These are phyloP conservation scores for Poecilia velifera DNA, from an alignment of 2,797 vertebrate genomes.

Conservation along the genomic window DNA sequence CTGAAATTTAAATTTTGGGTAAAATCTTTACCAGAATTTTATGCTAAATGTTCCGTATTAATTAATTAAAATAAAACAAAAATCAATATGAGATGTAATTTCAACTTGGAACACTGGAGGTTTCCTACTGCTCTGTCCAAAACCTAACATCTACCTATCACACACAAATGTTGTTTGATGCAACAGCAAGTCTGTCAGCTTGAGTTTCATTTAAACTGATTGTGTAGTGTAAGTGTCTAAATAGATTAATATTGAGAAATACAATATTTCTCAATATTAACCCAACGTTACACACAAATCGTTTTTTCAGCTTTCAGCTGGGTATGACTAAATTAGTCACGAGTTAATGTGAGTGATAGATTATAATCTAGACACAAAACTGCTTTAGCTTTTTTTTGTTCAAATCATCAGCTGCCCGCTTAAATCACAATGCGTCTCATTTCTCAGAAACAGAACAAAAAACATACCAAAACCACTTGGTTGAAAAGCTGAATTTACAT, in stretches of 20 bases:
- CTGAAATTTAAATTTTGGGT: background rate
- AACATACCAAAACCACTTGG: conserved; percentile 80
- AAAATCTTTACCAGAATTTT: background rate
- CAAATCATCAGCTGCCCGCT: conserved; percentile 87
- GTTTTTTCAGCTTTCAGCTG: background rate
- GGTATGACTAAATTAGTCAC: background rate
- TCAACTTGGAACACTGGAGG: background rate
- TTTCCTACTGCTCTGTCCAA: background rate
- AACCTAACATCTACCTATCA: background rate
- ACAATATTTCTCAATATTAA: background rate
- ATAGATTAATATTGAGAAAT: background rate
- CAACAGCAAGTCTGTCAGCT: too few species aligned
- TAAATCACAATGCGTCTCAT: conserved; percentile 87
- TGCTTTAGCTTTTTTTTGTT: conserved; percentile 75
- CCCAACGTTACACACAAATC: background rate
- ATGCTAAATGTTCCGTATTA: background rate
- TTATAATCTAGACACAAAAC: conserved; percentile 52
- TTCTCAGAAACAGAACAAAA: conserved; percentile 85
- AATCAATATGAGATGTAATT: background rate
- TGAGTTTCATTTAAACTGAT: background rate
- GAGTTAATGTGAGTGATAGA: background rate
- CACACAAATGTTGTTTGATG: background rate
- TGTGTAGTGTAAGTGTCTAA: background rate
- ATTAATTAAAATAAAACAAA: background rate
- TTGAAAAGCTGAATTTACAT: conserved; percentile 74